Conservation (phyloP, 2,113 vertebrate species). For the Etheostoma cragini region DNA sequence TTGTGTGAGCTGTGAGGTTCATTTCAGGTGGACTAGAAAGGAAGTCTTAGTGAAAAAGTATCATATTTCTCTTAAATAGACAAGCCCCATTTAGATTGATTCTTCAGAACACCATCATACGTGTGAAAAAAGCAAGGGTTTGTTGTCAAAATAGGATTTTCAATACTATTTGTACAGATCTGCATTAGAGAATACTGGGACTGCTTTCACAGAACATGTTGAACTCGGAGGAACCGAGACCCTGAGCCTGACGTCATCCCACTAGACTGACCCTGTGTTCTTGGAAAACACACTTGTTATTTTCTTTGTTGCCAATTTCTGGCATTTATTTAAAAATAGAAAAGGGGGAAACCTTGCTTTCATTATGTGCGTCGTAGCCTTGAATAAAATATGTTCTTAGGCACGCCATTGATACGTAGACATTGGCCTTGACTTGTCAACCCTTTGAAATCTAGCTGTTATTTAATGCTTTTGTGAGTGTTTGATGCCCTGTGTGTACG, state of each 20-base stretch:
- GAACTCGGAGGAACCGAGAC: constrained; percentile 37
- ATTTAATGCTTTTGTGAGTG: constrained; percentile 28
- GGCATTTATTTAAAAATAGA: constrained; percentile 15
- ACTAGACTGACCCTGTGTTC: constrained; percentile 46
- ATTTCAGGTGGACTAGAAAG: neutral
- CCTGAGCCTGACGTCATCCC: constrained; percentile 55
- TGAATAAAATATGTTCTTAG: constrained; percentile 37
- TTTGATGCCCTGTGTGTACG: neutral
- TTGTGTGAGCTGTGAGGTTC: neutral
- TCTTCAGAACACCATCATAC: neutral
- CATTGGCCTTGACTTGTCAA: constrained; percentile 27
- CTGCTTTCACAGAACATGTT: constrained; percentile 23
- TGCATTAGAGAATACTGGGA: neutral
- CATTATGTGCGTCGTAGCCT: constrained; percentile 13
- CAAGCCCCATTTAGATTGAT: neutral
- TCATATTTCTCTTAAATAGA: neutral
- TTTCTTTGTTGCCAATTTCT: constrained; percentile 47
- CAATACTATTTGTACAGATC: neutral
- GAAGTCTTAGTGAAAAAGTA: neutral
- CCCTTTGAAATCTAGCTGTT: constrained; percentile 42
- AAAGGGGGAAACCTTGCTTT: neutral
- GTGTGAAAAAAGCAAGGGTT: neutral
- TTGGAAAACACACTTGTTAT: constrained; percentile 51
- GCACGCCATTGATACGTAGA: constrained; percentile 6
- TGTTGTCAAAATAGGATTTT: neutral